Percentiles rank a stretch among this genome's conserved stretches.
Evolutionary conservation across 2,888 invertebrate species (phyloP).

Genomic region (Xestia rhomboidea): DNA sequence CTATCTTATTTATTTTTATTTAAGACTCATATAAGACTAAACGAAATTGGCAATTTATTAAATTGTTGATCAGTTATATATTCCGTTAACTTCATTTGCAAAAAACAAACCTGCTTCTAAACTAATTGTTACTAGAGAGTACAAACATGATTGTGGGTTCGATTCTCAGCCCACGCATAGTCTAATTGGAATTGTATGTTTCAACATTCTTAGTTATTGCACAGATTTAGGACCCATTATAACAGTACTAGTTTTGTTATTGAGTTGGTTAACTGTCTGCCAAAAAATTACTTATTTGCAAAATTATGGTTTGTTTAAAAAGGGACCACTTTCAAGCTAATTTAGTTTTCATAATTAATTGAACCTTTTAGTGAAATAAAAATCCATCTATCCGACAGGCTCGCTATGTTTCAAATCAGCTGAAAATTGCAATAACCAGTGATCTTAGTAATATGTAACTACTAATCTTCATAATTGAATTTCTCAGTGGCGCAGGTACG

Average conservation of each 20-base stretch:
- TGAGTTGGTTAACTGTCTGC: not conserved
- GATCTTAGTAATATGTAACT: too few relatives aligned
- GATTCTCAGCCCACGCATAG: conserved; percentile 41
- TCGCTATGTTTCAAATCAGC: not conserved
- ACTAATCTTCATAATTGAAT: not conserved
- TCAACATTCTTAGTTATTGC: conserved; percentile 40
- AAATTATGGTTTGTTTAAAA: not conserved
- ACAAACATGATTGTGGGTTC: conserved; percentile 36
- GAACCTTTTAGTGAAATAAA: not conserved
- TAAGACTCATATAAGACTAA: too few relatives aligned
- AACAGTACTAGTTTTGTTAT: conserved; percentile 4
- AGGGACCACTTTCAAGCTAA: not conserved
- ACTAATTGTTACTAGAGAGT: conserved; percentile 32
- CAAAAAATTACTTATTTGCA: not conserved
- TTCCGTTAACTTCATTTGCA: conserved; percentile 5
- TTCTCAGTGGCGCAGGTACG: too few relatives aligned
- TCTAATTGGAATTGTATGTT: conserved; percentile 47
- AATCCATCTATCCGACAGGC: not conserved
- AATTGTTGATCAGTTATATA: not conserved
- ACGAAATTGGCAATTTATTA: too few relatives aligned
- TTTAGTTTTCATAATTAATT: not conserved
- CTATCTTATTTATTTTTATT: too few relatives aligned
- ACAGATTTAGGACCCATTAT: conserved; percentile 27
- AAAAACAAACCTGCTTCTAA: conserved; percentile 11
- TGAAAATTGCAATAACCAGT: not conserved